Evolutionary conservation across 2,113 vertebrate species (phyloP).

Genomic region (Engystomops pustulosus): DNA sequence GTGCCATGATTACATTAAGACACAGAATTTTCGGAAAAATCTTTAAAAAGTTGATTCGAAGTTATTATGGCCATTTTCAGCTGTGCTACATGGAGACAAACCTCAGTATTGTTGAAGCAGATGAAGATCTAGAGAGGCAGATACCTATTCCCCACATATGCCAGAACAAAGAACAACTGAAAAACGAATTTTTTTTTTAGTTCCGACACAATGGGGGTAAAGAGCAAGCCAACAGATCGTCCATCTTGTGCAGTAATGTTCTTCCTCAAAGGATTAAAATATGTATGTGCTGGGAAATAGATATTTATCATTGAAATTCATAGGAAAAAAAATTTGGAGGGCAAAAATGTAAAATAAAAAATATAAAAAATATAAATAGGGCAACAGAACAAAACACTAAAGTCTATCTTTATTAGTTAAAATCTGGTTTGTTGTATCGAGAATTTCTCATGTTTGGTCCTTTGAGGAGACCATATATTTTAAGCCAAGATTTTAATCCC

Average conservation of each 20-base stretch:
- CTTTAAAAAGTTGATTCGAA: slow-evolving; percentile 64
- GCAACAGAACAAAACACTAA: background rate
- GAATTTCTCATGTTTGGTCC: slow-evolving; percentile 63
- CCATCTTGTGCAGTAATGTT: slow-evolving; percentile 72
- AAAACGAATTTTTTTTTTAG: no score
- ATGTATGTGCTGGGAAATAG: background rate
- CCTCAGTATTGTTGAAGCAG: slow-evolving; percentile 72
- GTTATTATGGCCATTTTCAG: slow-evolving; percentile 87
- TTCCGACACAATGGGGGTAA: slow-evolving; percentile 82
- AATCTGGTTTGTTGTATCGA: background rate
- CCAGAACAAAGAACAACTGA: slow-evolving; percentile 75
- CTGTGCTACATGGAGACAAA: slow-evolving; percentile 88
- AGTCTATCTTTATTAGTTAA: background rate
- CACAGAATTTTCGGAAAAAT: slow-evolving; percentile 70
- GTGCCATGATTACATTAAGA: slow-evolving; percentile 72
- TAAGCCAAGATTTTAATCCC: slow-evolving; percentile 83
- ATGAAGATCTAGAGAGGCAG: slow-evolving; percentile 74
- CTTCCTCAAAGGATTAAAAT: slow-evolving; percentile 75
- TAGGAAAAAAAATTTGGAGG: no score
- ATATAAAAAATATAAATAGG: background rate
- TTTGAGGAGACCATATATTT: slow-evolving; percentile 73
- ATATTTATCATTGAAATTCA: no score
- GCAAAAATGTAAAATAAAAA: background rate
- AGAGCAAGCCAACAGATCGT: slow-evolving; percentile 72
- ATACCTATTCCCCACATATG: slow-evolving; percentile 77